Base-by-base conservation (phyloP, 2,888 invertebrate genomes). In the Volucella bombylans region DNA sequence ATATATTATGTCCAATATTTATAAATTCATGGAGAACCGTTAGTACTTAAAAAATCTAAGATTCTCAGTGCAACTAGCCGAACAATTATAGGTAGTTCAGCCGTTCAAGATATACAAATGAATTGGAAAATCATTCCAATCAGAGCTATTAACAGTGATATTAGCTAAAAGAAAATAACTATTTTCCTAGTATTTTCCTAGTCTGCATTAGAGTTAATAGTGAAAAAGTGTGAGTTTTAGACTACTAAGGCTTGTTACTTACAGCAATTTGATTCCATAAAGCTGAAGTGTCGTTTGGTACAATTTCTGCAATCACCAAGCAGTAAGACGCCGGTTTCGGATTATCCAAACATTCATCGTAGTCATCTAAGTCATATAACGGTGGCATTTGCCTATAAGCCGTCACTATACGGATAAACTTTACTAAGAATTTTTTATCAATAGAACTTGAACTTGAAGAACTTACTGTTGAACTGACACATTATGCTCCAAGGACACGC, bases 331-430 rank as follows among this genome's bases (percentile, higher is more conserved):
- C 88, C 14, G 86, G 82, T 11, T 79, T 79, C 1, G 82, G n/a
- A 52, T 15, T 47, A 1, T 90, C 88, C 15, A 91, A 88, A 86
- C 91, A 91, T 9, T 88, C 89, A 87, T 91, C 91, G 38, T 91
- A 91, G 85, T 91, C 90, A 82, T 91, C 91, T 65, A 91, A 87
- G 50, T 89, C 87, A 68, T 90, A 90, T 4, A 91, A 86, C n/a
- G 87, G 88, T 41, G 91, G 91, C 91, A 91, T 91, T 88, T 90
- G 88, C 55, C 90, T 90, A 86, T 91, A 91, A 69, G 89, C 89
- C 52, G 91, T 90, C 90, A 91, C 91, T 91, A 18, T 52, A 50
- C 45, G 47, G 43, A 14, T 39, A 9, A 61, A 15, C 1, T 57
- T 31, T 39, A 11, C 4, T 54, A 43, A 31, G 31, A 31, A 11